These are phyloP conservation scores for Anas flavirostris DNA, from an alignment of 2,797 vertebrate genomes.

Conservation along the genomic window DNA sequence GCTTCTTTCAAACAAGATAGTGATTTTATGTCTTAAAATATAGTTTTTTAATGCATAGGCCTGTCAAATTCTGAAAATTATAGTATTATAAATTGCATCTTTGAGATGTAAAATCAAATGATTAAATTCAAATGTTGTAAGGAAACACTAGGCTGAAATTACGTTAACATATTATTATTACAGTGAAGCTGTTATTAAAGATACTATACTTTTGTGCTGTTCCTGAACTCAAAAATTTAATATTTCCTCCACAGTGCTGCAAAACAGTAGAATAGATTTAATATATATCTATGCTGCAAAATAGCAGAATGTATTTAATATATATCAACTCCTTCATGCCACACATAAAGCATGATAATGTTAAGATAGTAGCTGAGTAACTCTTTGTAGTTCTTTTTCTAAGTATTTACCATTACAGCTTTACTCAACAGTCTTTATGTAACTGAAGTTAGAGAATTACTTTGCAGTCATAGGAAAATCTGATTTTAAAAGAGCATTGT, in stretches of 20 bases:
- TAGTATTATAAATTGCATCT: not conserved
- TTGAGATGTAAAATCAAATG: not conserved
- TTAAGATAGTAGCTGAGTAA: not conserved
- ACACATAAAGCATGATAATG: not conserved
- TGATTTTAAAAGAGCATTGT: not conserved
- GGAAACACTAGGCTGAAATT: not conserved
- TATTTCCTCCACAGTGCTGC: not conserved
- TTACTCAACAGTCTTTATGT: not conserved
- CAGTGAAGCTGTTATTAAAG: not conserved
- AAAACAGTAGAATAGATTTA: not conserved
- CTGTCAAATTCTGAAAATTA: not conserved
- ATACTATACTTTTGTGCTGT: not conserved
- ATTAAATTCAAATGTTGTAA: not conserved
- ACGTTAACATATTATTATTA: not conserved
- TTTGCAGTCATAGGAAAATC: not conserved
- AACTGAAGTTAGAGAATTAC: not conserved
- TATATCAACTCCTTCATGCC: not conserved
- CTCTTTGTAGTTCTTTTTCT: not conserved
- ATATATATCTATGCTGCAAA: not conserved
- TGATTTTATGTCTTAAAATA: not conserved
- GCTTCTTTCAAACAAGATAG: not conserved
- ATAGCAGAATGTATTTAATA: not conserved
- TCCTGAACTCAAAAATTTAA: not conserved
- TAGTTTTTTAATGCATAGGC: not conserved
- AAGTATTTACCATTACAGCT: not conserved